Base-by-base conservation (phyloP, 2,797 vertebrate species). In the Pitangus sulphuratus region DNA sequence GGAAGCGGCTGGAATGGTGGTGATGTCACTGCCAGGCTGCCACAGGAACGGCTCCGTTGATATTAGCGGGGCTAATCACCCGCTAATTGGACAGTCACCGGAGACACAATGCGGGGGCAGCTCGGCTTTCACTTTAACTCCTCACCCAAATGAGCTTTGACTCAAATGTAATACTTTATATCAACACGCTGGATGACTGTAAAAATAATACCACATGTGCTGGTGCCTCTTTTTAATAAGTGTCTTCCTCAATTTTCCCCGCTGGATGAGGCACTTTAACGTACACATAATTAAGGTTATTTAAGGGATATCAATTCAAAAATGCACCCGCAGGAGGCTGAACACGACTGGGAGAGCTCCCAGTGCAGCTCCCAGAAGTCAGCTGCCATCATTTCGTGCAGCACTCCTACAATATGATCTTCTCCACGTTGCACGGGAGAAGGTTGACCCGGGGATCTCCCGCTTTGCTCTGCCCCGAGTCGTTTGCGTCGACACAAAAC, bases 191-290 rank as follows among this genome's bases (percentile, higher is more conserved):
- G 97, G 97, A 98, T 97, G 97, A 95, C 97, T 98, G 96, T 96
- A 97, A 98, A 98, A 98, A 98, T 98, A 98, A 97, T 97, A 96
- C 97, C 98, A 98, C 98, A 98, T 98, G 97, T 97, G 97, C 87
- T 65, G 95, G 97, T 97, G 97, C 96, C 97, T 98, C 97, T 92
- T 97, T 98, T 98, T 98, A 98, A 98, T 98, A 98, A 97, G 98
- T 98, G 98, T 98, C 98, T 98, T 98, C 98, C 98, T 98, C 97
- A 98, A 98, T 98, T 98, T 98, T 98, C 97, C 80, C 79, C 66
- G 95, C 93, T 97, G 96, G 90, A 97, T 97, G 96, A 94, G 96
- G 97, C 97, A 97, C 96, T 97, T 97, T 95, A 97, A 94, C 84
- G 68, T 87, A 75, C 78, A 93, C 85, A 81, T 94, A 97, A 95